A percentile compares a stretch with the other conserved stretches of the same genome.
phyloP scores from a whole-genome alignment of 2,888 invertebrate species.

The Ligdia adustata region DNA sequence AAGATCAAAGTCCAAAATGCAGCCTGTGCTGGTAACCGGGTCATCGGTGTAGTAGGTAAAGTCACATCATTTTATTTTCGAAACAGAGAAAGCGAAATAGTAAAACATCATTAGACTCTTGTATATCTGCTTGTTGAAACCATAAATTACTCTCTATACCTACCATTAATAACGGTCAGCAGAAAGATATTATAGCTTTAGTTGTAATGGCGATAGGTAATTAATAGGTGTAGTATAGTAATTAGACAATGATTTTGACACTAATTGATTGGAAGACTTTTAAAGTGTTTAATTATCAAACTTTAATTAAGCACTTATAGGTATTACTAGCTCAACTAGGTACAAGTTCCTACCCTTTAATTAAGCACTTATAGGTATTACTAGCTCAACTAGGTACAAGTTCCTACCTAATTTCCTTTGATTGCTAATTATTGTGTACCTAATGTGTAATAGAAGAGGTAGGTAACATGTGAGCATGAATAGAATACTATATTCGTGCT shows the following conservation, averaged over 20 bases:
- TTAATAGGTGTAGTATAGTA: no score
- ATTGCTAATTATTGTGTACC: no score
- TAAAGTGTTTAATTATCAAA: slow-evolving; percentile 11
- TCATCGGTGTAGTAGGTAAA: slow-evolving; percentile 23
- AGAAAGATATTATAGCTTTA: slow-evolving; percentile 15
- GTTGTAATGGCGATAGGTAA: slow-evolving; percentile 9
- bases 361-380: no score
- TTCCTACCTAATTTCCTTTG: no score
- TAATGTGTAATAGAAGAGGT: no score
- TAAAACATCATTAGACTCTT: slow-evolving; percentile 14
- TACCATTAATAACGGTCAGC: slow-evolving; percentile 26
- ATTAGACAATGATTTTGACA: no score
- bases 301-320: no score
- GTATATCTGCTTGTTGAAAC: slow-evolving; percentile 15
- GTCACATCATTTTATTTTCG: slow-evolving; percentile 20
- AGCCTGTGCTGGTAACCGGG: slow-evolving; percentile 24
- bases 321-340: no score
- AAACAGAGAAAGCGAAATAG: slow-evolving; percentile 23
- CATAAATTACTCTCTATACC: slow-evolving; percentile 9
- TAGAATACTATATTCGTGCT: no score
- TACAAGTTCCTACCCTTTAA: slow-evolving; percentile 8
- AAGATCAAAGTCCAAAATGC: slow-evolving; percentile 45
- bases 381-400: no score
- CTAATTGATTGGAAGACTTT: slow-evolving; percentile 17
- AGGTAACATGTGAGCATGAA: no score